Conservation (phyloP, 2,113 vertebrate genomes). For the Seriola rivoliana region DNA sequence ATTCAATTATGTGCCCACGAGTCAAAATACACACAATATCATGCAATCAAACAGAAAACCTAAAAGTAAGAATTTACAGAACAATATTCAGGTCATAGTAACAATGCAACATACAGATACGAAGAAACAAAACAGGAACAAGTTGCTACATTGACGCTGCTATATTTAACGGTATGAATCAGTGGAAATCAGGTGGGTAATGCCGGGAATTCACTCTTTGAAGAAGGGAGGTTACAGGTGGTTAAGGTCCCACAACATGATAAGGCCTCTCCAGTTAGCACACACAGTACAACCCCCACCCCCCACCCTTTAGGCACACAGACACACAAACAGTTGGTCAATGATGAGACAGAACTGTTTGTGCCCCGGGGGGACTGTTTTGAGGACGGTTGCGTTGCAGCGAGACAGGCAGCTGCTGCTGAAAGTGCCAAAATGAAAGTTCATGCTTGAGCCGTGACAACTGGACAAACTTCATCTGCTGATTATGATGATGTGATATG, state of each 20-base stretch:
- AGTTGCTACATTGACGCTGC: slow-evolving; percentile 60
- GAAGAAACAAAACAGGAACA: background rate
- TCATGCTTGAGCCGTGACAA: too few relatives aligned
- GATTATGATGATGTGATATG: too few relatives aligned
- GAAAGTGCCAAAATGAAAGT: slow-evolving; percentile 1
- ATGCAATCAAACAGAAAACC: slow-evolving; percentile 1
- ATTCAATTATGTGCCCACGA: slow-evolving; percentile 44
- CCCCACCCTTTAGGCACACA: background rate
- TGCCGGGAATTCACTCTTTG: slow-evolving; percentile 61
- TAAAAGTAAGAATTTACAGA: background rate
- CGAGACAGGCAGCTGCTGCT: background rate
- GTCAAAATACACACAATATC: slow-evolving; percentile 18
- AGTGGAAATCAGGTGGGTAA: slow-evolving; percentile 43
- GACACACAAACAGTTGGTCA: slow-evolving; percentile 74
- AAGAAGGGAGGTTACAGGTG: slow-evolving; percentile 85
- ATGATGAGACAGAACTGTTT: slow-evolving; percentile 48
- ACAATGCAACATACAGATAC: background rate
- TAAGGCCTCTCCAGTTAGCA: slow-evolving; percentile 66
- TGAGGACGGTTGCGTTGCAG: background rate
- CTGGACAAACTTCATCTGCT: too few relatives aligned
- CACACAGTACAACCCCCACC: slow-evolving; percentile 54
- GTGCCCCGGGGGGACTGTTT: slow-evolving; percentile 50
- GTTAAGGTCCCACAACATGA: slow-evolving; percentile 83
- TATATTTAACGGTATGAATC: slow-evolving; percentile 38
- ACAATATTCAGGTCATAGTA: background rate